phyloP scores from a whole-genome alignment of 2,888 invertebrate genomes.

The Aphelenchoides bicaudatus region DNA sequence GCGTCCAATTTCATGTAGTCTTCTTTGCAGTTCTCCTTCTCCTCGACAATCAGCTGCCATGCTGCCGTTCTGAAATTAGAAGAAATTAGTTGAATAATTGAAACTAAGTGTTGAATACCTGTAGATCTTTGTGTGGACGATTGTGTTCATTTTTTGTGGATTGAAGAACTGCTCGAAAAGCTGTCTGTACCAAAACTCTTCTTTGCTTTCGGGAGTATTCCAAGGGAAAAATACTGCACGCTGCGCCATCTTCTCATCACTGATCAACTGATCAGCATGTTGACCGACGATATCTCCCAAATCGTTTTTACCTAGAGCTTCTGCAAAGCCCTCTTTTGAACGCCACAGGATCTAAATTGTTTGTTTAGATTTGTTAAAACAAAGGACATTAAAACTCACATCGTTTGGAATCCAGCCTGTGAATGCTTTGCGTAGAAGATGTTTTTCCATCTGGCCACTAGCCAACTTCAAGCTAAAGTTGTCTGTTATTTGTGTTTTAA shows the following conservation, averaged over 20 bases:
- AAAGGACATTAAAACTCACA: too few relatives aligned
- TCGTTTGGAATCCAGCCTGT: constrained; percentile 55
- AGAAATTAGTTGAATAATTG: background rate
- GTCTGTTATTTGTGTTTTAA: constrained; percentile 7
- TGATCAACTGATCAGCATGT: constrained; percentile 41
- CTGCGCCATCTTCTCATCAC: constrained; percentile 39
- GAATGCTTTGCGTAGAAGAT: constrained; percentile 52
- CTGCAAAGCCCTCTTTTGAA: constrained; percentile 58
- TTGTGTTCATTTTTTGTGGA: constrained; percentile 47
- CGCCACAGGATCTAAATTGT: constrained; percentile 54
- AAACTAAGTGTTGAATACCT: constrained; percentile 39
- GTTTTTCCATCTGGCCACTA: constrained; percentile 53
- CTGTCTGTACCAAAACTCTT: constrained; percentile 54
- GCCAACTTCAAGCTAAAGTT: constrained; percentile 44
- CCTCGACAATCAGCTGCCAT: constrained; percentile 50
- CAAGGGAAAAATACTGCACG: constrained; percentile 48
- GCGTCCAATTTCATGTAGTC: constrained; percentile 32
- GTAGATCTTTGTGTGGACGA: constrained; percentile 59
- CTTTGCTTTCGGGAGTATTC: constrained; percentile 51
- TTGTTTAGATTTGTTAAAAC: too few relatives aligned
- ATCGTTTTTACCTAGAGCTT: constrained; percentile 57
- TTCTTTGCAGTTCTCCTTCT: constrained; percentile 47
- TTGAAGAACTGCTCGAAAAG: constrained; percentile 53
- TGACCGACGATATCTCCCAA: constrained; percentile 49
- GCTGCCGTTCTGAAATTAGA: constrained; percentile 47